Conservation (phyloP, 2,888 invertebrate species). For the Operophtera brumata region DNA sequence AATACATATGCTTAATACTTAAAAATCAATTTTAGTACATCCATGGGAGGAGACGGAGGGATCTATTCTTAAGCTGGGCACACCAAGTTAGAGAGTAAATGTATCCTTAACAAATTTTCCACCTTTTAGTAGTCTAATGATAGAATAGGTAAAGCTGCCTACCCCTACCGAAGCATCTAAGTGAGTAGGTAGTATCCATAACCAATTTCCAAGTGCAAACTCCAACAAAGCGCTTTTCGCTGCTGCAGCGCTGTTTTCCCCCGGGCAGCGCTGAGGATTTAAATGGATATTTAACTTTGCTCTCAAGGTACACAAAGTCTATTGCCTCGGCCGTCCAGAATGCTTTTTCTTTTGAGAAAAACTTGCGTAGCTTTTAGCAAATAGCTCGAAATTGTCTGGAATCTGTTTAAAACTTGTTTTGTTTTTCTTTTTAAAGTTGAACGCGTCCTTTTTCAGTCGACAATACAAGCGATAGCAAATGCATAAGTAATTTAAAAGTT, state of each 20-base stretch:
- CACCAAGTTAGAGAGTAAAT: too few species aligned
- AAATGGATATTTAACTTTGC: conserved; percentile 80
- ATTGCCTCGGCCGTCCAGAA: conserved; percentile 64
- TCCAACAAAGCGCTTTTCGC: conserved; percentile 41
- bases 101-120: too few species aligned
- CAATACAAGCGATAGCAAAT: too few species aligned
- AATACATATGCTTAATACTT: too few species aligned
- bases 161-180: background rate
- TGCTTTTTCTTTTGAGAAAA: conserved; percentile 56
- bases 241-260: conserved; percentile 68
- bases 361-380: conserved; percentile 71
- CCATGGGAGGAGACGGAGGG: too few species aligned
- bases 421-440: conserved; percentile 10
- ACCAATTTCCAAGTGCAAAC: conserved; percentile 42
- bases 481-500: background rate
- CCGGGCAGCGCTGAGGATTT: conserved; percentile 70
- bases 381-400: conserved; percentile 69
- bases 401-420: conserved; percentile 38
- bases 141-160: background rate
- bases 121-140: background rate
- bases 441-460: too few species aligned
- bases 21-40: too few species aligned
- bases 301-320: conserved; percentile 76
- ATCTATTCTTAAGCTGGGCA: too few species aligned
- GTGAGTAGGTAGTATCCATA: conserved; percentile 18